Evolutionary conservation across 2,113 vertebrate genomes (phyloP).

Genomic region (Coregonus clupeaformis): DNA sequence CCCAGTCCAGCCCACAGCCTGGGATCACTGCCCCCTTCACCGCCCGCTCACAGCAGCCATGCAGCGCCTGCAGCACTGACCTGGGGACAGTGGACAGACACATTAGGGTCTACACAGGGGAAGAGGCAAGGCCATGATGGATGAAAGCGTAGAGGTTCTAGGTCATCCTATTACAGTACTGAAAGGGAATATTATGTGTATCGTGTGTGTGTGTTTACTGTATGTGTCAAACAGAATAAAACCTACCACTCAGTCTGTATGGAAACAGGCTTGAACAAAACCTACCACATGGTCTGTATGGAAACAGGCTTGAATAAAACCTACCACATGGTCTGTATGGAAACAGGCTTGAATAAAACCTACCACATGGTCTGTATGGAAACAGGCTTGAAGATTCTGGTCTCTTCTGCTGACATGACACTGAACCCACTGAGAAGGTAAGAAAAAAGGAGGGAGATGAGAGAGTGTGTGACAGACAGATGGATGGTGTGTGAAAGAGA

Average conservation of each 20-base stretch:
- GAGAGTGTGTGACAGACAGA: neutral
- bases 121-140: neutral
- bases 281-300: too few species aligned
- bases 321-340: too few species aligned
- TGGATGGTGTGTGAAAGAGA: neutral
- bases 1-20: conserved; percentile 79
- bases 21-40: conserved; percentile 75
- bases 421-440: conserved; percentile 73
- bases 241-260: too few species aligned
- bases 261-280: too few species aligned
- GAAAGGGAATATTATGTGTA: too few species aligned
- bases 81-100: conserved; percentile 55
- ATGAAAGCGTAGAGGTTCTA: too few species aligned
- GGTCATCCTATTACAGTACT: too few species aligned
- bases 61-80: conserved; percentile 88
- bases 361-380: conserved; percentile 99
- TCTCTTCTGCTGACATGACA: conserved; percentile 83
- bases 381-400: conserved; percentile 90
- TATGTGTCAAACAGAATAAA: too few species aligned
- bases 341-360: conserved; percentile 47
- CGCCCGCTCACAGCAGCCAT: conserved; percentile 86
- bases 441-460: conserved; percentile 14
- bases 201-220: too few species aligned
- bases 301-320: too few species aligned
- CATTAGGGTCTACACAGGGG: neutral